These are phyloP conservation scores for Hydrozoanthus gracilis DNA, from an alignment of 92 coral and sea anemone genomes.

Conservation along the genomic window DNA sequence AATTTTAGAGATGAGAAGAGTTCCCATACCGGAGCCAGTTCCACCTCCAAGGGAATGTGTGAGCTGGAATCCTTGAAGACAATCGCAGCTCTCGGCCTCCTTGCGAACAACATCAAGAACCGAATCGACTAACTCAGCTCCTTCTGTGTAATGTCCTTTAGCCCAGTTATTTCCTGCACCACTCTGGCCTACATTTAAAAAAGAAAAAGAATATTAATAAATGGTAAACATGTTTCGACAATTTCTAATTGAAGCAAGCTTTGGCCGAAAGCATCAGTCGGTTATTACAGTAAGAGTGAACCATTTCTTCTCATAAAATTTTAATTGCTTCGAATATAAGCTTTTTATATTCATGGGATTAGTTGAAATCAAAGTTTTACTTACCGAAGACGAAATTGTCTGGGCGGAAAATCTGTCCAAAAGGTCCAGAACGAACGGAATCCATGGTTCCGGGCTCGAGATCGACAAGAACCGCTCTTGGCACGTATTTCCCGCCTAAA, in stretches of 20 bases:
- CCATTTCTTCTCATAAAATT: slow-evolving; percentile 26
- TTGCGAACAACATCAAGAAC: slow-evolving; percentile 97
- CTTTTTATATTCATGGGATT: slow-evolving; percentile 21
- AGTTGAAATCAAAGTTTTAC: slow-evolving; percentile 30
- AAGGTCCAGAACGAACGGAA: slow-evolving; percentile 97
- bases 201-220: neutral
- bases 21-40: slow-evolving; percentile 96
- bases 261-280: neutral
- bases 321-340: slow-evolving; percentile 15
- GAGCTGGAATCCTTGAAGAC: slow-evolving; percentile 96
- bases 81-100: slow-evolving; percentile 97
- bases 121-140: slow-evolving; percentile 94
- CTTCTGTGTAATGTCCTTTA: slow-evolving; percentile 97
- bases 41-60: slow-evolving; percentile 99
- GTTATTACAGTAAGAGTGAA: slow-evolving; percentile 31
- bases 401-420: slow-evolving; percentile 96
- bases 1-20: slow-evolving; percentile 91
- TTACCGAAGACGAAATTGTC: slow-evolving; percentile 97
- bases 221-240: neutral
- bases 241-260: neutral
- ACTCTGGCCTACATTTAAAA: slow-evolving; percentile 80
- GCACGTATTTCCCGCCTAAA: slow-evolving; percentile 99
- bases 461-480: slow-evolving; percentile 95
- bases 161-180: slow-evolving; percentile 99
- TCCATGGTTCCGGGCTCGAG: slow-evolving; percentile 99